Percentiles rank a stretch among this genome's conserved stretches.
Evolutionary conservation across 2,113 vertebrate genomes (phyloP).

Genomic region (Pterocles burchelli): DNA sequence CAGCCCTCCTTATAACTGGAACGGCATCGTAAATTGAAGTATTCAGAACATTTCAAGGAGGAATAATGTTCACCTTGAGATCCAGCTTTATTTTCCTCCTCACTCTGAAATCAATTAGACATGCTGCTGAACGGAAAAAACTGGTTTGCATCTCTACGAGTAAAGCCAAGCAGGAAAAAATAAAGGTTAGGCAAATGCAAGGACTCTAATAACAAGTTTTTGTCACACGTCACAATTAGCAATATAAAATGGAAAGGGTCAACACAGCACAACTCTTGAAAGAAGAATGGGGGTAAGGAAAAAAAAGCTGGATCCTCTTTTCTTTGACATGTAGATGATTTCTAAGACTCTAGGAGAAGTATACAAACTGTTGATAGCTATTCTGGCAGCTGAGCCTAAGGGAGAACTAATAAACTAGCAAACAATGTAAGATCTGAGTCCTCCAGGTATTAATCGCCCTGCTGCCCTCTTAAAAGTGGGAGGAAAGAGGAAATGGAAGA

Average conservation of each 20-base stretch:
- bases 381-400: neutral
- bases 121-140: conserved; percentile 29
- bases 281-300: fast-evolving
- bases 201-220: neutral
- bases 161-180: neutral
- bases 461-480: neutral
- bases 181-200: conserved; percentile 26
- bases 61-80: neutral
- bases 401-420: neutral
- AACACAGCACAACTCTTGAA: neutral
- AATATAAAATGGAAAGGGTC: neutral
- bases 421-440: neutral
- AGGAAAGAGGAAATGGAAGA: neutral
- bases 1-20: conserved; percentile 1
- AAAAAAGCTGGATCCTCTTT: neutral
- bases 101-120: conserved; percentile 60
- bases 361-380: neutral
- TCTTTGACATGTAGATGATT: neutral
- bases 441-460: neutral
- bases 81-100: conserved; percentile 34
- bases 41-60: conserved; percentile 41
- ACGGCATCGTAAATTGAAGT: conserved; percentile 25
- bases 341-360: neutral
- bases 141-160: neutral
- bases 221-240: neutral